Evolutionary conservation across 2,888 invertebrate genomes (phyloP), one percentile per base, ranked within the genome.

Genomic region (Cecidostiba fungosa): DNA sequence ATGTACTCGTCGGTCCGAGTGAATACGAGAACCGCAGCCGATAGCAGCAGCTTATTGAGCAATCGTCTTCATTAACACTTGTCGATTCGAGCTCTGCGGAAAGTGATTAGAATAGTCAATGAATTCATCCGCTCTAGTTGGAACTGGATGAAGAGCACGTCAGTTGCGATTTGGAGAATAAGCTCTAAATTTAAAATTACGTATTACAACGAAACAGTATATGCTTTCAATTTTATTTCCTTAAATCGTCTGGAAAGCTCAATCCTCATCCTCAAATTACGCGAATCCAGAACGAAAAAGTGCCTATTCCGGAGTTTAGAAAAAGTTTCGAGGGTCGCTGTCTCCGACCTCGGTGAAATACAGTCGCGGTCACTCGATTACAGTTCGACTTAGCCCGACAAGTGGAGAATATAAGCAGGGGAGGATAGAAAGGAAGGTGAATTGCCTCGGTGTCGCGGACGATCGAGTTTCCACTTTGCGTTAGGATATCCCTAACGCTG

Each of bases 401-500:
- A 66, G 66, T 66, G 54, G 54, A 59, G n/a, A 59, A 59, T 59
- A 59, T 19, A 19, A 19, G 5, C 50, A 50, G 50, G 50, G 54
- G 70, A 14, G 23, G 32, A 36, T 32, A 59, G 29, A 77, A 59
- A 23, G 80, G 50, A 83, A 81, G 36, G 77, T 78, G 81, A 81
- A 86, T 84, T 83, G 85, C 78, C 77, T 76, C 69, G 66, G 66
- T 66, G 86, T 72, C 76, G 69, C 73, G 69, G 77, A 47, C 84
- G 77, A 84, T 81, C 81, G 84, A 78, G 81, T 86, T 86, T 86
- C 86, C 81, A 86, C 86, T 86, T 86, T 86, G 70, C 77, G 29
- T 50, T 8, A 74, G 74, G 23, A 50, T 76, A 88, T 88, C 87
- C 88, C 88, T 85, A 88, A 88, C 87, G 87, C 78, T 83, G 88